Evolutionary conservation across 2,888 invertebrate species (phyloP).

Genomic region (Eupithecia insigniata): DNA sequence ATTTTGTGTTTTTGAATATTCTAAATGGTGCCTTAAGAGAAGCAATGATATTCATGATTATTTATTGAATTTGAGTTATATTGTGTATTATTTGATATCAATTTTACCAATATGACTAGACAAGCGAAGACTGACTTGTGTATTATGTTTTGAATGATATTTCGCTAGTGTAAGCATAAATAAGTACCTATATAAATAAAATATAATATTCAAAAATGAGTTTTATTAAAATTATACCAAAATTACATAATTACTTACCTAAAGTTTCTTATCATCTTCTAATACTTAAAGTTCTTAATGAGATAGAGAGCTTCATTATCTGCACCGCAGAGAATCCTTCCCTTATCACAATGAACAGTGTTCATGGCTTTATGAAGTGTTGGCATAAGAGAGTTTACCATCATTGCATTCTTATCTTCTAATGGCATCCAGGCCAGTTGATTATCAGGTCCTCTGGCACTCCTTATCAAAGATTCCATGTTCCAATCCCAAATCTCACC

Average conservation of each 20-base stretch:
- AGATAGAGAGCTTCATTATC: conserved; percentile 95
- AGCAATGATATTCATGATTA: conserved; percentile 50
- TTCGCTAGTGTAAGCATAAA: conserved; percentile 63
- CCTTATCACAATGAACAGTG: conserved; percentile 90
- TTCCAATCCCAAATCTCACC: conserved; percentile 97
- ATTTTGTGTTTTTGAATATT: conserved; percentile 22
- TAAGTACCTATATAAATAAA: conserved; percentile 43
- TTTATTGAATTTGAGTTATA: conserved; percentile 43
- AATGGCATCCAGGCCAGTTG: conserved; percentile 87
- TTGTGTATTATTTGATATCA: conserved; percentile 52
- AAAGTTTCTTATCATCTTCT: conserved; percentile 23
- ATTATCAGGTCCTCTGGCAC: conserved; percentile 65
- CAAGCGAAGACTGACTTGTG: conserved; percentile 84
- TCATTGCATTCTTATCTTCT: conserved; percentile 87
- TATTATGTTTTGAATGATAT: conserved; percentile 71
- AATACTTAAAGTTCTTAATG: conserved; percentile 86
- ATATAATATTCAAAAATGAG: conserved; percentile 37
- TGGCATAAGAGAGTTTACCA: conserved; percentile 89
- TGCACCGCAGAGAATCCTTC: conserved; percentile 91
- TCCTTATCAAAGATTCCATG: conserved; percentile 82
- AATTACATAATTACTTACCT: conserved; percentile 13
- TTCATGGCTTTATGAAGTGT: conserved; percentile 91
- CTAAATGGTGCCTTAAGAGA: conserved; percentile 56
- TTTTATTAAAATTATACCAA: conserved; percentile 30
- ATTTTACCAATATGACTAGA: conserved; percentile 79